Evolutionary conservation across 2,113 vertebrate species (phyloP).

Genomic region (Xiphorhynchus elegans): DNA sequence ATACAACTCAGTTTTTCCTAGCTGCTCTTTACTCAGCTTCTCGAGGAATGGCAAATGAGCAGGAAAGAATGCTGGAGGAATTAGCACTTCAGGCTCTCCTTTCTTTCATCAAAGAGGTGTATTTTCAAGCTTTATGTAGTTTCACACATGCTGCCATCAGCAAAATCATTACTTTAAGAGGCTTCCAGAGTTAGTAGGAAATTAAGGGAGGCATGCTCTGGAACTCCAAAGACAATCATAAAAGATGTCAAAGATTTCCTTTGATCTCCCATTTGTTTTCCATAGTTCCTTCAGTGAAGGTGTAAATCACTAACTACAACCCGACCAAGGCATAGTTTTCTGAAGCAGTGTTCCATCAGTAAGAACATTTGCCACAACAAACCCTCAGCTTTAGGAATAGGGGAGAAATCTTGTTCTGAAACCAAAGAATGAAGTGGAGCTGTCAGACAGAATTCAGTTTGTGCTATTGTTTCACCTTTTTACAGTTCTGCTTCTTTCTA

Average conservation of each 20-base stretch:
- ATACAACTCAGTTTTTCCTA: not conserved
- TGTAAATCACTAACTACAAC: not conserved
- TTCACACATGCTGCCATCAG: constrained; percentile 38
- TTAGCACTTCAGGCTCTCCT: constrained; percentile 41
- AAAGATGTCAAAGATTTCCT: not conserved
- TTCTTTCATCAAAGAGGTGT: constrained; percentile 44
- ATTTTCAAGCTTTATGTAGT: constrained; percentile 32
- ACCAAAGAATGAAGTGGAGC: not conserved
- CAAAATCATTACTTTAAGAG: constrained; percentile 21
- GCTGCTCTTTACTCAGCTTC: not conserved
- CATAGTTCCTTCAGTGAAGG: not conserved
- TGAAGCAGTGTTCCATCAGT: not conserved
- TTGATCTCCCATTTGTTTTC: constrained; percentile 49
- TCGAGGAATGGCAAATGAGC: not conserved
- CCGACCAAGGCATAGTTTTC: not conserved
- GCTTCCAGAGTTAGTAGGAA: constrained; percentile 25
- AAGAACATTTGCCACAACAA: not conserved
- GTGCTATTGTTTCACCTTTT: not conserved
- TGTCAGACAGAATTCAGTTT: not conserved
- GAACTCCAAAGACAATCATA: constrained; percentile 13
- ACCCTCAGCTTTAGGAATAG: not conserved
- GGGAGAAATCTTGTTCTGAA: not conserved
- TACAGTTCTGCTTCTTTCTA: not conserved
- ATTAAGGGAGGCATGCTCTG: constrained; percentile 2
- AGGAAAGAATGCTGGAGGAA: constrained; percentile 19